Evolutionary conservation across 2,888 invertebrate species (phyloP), one percentile per base, ranked within the genome.

Genomic region (Tipula confusa): DNA sequence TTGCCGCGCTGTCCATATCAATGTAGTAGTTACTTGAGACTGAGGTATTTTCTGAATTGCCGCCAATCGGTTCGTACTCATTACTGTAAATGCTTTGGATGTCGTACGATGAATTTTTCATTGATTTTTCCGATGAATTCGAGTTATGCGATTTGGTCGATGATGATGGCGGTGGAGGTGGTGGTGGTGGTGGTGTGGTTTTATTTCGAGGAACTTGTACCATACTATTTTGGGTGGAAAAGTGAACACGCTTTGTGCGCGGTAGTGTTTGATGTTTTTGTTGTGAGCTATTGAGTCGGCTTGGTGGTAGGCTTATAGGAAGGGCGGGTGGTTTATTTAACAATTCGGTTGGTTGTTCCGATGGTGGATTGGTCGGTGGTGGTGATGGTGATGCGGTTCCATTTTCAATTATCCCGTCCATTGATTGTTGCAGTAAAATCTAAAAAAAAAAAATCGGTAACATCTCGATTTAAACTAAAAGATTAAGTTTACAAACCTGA

Each of bases 371-470:
- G 3, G 64, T 29, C 81, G 90, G 86, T 87, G 91, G 90, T 85
- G 91, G 91, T 83, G 86, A 86, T 82, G 85, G 84, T 79, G 86
- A 85, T 2, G 15, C 85, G 31, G 83, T 87, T 83, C 84, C 83
- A 11, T 87, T 87, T 5, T 86, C 86, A 11, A 86, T 84, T 2
- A 87, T 86, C 31, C 89, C 93, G 85, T 93, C 93, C 88, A 93
- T 90, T 24, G 92, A 92, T 87, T 96, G 95, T 86, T 95, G 94
- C 33, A 96, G 89, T 48, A 96, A 89, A 86, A 96, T 96, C 89
- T 95, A 31, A 11, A 83, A 79, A 29, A 31, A 13, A 15, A 13
- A n/a, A 83, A 38, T 2, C 1, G 64, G 33, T 24, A 33, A 36
- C 18, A 79, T 18, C 18, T 18, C 24, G 7, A 33, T 18, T 11